Evolutionary conservation across 2,113 vertebrate species (phyloP).

Genomic region (Myotis lucifugus): DNA sequence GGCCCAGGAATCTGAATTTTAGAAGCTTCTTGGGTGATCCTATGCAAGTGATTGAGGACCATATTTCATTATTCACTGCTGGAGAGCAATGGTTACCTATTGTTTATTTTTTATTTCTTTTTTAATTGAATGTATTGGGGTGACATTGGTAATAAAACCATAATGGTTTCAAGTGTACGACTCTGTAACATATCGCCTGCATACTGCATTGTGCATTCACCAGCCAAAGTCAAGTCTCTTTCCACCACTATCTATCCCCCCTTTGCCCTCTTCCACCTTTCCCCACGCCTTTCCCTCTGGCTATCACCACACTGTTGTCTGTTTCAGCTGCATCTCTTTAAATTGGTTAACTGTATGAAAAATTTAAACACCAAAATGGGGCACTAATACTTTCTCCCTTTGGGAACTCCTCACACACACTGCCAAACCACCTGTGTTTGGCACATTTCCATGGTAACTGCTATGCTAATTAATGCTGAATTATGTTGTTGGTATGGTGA

Average conservation of each 20-base stretch:
- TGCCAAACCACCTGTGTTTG: constrained; percentile 40
- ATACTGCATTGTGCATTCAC: neutral
- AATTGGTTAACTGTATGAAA: neutral
- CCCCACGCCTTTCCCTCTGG: neutral
- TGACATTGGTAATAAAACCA: neutral
- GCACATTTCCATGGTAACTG: constrained; percentile 62
- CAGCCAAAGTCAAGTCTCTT: neutral
- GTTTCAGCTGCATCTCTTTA: neutral
- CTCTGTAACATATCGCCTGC: neutral
- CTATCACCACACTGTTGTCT: too few species aligned
- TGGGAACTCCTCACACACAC: neutral
- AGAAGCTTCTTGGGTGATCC: neutral
- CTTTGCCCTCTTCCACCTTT: neutral
- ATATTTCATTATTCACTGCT: neutral
- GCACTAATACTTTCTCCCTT: neutral
- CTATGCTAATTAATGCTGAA: neutral
- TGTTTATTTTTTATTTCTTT: neutral
- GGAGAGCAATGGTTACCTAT: neutral
- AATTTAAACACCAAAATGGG: constrained; percentile 44
- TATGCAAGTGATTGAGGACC: neutral
- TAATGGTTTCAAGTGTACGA: neutral
- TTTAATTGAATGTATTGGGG: neutral
- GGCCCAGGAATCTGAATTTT: neutral
- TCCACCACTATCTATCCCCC: neutral
- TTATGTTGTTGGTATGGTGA: constrained; percentile 52